phyloP scores from a whole-genome alignment of 53 echinoderm and acorn worm genomes.

The Holothuria scabra region DNA sequence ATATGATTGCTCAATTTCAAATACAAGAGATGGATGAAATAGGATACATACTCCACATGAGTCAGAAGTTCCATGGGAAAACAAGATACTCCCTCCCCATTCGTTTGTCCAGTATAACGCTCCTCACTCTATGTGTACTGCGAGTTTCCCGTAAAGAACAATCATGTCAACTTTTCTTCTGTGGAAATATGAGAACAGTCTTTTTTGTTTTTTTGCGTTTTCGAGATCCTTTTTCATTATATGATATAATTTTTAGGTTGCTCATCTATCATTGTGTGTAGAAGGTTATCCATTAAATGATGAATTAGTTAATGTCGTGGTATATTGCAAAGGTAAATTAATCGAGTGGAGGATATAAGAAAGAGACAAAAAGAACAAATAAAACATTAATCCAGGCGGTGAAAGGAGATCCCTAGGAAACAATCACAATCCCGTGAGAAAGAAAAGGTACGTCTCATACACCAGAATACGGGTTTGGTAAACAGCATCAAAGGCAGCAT shows the following conservation, averaged over 20 bases:
- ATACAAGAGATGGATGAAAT: too few relatives aligned
- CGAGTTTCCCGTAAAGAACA: conserved; percentile 17
- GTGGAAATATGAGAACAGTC: conserved; percentile 9
- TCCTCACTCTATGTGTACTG: conserved; percentile 14
- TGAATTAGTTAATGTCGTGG: too few relatives aligned
- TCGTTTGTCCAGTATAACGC: conserved; percentile 17
- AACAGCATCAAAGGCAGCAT: not conserved
- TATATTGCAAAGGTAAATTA: too few relatives aligned
- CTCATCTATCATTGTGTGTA: too few relatives aligned
- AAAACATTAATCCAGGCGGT: not conserved
- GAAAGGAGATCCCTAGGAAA: not conserved
- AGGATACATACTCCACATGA: too few relatives aligned
- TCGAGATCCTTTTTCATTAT: not conserved
- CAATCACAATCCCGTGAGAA: not conserved
- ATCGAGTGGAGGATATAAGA: too few relatives aligned
- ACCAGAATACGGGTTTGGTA: not conserved
- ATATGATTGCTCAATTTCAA: too few relatives aligned
- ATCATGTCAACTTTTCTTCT: conserved; percentile 26
- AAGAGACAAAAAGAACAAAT: not conserved
- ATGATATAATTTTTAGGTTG: not conserved
- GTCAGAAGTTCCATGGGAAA: conserved; percentile 16
- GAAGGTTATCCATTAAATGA: too few relatives aligned
- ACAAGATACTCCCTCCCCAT: conserved; percentile 38
- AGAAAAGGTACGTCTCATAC: not conserved
- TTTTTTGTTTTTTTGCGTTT: not conserved